phyloP scores from a whole-genome alignment of 1,140 invertebrate species.

The Campoletis sonorensis region DNA sequence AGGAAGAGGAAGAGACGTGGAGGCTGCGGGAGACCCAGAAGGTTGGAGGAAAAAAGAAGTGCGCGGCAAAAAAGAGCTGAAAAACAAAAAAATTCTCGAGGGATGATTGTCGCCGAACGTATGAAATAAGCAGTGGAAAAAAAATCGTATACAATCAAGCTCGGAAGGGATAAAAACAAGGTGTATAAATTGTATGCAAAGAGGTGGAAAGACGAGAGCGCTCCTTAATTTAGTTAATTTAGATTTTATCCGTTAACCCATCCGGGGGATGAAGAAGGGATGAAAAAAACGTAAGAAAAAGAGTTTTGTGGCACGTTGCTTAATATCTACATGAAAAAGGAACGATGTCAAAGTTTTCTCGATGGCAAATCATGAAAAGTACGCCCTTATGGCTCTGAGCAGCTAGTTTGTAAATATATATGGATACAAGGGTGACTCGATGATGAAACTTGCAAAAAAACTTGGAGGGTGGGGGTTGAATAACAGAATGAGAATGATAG shows the following conservation, averaged over 20 bases:
- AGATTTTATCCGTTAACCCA: slow-evolving; percentile 76
- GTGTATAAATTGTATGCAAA: slow-evolving; percentile 73
- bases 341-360: not conserved
- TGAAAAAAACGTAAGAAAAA: slow-evolving; percentile 60
- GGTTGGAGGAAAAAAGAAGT: not conserved
- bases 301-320: slow-evolving; percentile 40
- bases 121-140: slow-evolving; percentile 18
- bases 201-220: slow-evolving; percentile 61
- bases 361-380: not conserved
- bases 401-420: not conserved
- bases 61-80: slow-evolving; percentile 20
- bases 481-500: slow-evolving; percentile 29
- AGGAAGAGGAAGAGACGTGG: not conserved
- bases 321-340: not conserved
- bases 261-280: slow-evolving; percentile 45
- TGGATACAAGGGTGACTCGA: not conserved
- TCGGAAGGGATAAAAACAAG: slow-evolving; percentile 49
- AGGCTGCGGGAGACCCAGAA: not conserved
- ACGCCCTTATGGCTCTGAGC: not conserved
- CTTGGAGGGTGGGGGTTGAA: slow-evolving; percentile 23
- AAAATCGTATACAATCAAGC: slow-evolving; percentile 18
- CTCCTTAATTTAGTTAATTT: slow-evolving; percentile 78
- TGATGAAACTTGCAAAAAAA: slow-evolving; percentile 8
- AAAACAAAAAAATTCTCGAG: slow-evolving; percentile 28
- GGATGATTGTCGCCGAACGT: not conserved